These are phyloP conservation scores for Octopus bimaculoides DNA, from an alignment of 1,140 invertebrate genomes.

Conservation along the genomic window DNA sequence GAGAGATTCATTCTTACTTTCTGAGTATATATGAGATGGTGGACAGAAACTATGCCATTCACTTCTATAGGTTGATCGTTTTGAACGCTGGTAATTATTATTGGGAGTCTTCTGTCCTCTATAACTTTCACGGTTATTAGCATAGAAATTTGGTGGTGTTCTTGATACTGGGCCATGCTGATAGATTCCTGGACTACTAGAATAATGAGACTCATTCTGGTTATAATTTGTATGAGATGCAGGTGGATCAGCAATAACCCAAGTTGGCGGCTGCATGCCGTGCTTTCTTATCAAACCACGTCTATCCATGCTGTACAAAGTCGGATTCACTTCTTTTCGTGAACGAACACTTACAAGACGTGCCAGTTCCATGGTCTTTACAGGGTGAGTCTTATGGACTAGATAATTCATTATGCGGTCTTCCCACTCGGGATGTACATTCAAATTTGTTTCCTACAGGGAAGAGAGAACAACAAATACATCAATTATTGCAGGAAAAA, in stretches of 20 bases:
- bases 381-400: conserved; percentile 23
- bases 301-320: conserved; percentile 39
- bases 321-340: conserved; percentile 43
- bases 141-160: neutral
- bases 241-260: conserved; percentile 21
- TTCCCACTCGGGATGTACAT: conserved; percentile 11
- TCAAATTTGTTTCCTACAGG: neutral
- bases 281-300: conserved; percentile 36
- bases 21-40: neutral
- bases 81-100: neutral
- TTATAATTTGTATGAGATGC: neutral
- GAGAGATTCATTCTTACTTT: neutral
- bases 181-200: neutral
- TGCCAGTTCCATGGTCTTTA: conserved; percentile 40
- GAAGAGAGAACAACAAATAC: neutral
- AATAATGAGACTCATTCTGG: neutral
- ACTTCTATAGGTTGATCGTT: neutral
- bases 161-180: neutral
- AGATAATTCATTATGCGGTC: conserved; percentile 22
- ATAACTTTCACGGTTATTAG: neutral
- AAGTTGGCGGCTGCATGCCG: conserved; percentile 33
- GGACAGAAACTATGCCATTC: neutral
- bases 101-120: neutral
- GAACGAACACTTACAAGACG: conserved; percentile 36
- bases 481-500: too few relatives aligned